phyloP scores from a whole-genome alignment of 2,888 invertebrate genomes.

The Gymnocheta viridis region DNA sequence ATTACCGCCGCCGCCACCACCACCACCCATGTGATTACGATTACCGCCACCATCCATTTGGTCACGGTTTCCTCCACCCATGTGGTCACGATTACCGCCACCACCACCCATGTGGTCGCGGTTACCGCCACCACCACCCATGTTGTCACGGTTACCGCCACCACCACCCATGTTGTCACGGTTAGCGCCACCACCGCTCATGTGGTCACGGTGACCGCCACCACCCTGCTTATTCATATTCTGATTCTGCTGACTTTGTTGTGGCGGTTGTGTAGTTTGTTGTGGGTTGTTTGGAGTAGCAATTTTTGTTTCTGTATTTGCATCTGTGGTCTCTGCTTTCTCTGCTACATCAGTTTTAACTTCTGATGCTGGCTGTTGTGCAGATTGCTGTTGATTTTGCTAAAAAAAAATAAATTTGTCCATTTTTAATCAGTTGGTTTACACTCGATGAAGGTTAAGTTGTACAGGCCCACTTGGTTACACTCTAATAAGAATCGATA shows the following conservation, averaged over 20 bases:
- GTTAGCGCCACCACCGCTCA: slow-evolving; percentile 25
- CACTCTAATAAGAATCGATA: too few species aligned
- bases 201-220: slow-evolving; percentile 33
- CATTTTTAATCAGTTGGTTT: too few species aligned
- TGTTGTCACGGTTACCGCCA: slow-evolving; percentile 23
- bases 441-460: too few species aligned
- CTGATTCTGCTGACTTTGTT: slow-evolving; percentile 52
- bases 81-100: slow-evolving; percentile 36
- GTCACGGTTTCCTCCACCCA: slow-evolving; percentile 24
- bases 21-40: slow-evolving; percentile 36
- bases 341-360: slow-evolving; percentile 21
- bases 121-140: slow-evolving; percentile 27
- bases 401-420: too few species aligned
- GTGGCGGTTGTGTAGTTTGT: slow-evolving; percentile 44
- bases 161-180: slow-evolving; percentile 38
- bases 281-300: slow-evolving; percentile 43
- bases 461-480: too few species aligned
- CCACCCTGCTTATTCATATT: slow-evolving; percentile 57
- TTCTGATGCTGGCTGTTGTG: slow-evolving; percentile 23
- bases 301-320: slow-evolving; percentile 15
- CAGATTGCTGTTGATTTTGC: slow-evolving; percentile 51
- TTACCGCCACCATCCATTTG: slow-evolving; percentile 38
- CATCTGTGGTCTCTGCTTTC: slow-evolving; percentile 1
- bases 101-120: slow-evolving; percentile 36
- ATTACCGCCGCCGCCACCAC: slow-evolving; percentile 38